Conservation (phyloP, 30 jellyfish, hydroid and myxozoan genomes). For the Cassiopea xamachana region DNA sequence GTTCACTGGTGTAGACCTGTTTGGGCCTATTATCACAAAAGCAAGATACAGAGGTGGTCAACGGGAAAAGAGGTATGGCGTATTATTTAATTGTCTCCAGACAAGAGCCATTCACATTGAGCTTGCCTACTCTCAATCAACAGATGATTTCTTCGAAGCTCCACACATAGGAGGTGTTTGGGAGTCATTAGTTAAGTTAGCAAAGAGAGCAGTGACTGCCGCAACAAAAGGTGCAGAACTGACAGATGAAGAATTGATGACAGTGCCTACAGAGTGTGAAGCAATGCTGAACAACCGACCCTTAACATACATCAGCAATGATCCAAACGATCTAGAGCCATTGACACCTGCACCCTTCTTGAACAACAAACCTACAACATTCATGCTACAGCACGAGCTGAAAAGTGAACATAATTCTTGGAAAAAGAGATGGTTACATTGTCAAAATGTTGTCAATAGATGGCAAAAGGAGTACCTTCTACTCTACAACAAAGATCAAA, state of each 20-base stretch:
- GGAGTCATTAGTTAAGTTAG: conserved; percentile 37
- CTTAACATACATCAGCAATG: conserved; percentile 22
- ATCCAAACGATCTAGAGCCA: conserved; percentile 37
- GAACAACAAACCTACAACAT: conserved; percentile 12
- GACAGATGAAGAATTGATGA: conserved; percentile 34
- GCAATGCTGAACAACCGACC: conserved; percentile 53
- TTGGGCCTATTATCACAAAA: conserved; percentile 37
- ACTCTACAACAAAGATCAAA: conserved; percentile 33
- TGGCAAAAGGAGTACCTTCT: conserved; percentile 38
- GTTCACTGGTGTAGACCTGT: conserved; percentile 50
- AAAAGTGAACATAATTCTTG: neutral
- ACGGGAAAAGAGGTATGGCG: conserved; percentile 45
- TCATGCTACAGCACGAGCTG: conserved; percentile 22
- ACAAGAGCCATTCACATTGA: conserved; percentile 57
- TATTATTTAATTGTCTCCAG: conserved; percentile 47
- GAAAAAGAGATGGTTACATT: conserved; percentile 12
- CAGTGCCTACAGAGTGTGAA: conserved; percentile 40
- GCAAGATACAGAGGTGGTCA: conserved; percentile 36
- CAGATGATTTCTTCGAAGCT: conserved; percentile 49
- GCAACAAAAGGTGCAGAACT: conserved; percentile 16
- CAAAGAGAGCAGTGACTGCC: conserved; percentile 39
- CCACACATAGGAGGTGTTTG: conserved; percentile 53
- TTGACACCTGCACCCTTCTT: conserved; percentile 31
- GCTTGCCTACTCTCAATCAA: conserved; percentile 20
- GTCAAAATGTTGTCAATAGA: conserved; percentile 33